Evolutionary conservation across 92 coral and sea anemone genomes (phyloP).

Genomic region (Nematostella vectensis): DNA sequence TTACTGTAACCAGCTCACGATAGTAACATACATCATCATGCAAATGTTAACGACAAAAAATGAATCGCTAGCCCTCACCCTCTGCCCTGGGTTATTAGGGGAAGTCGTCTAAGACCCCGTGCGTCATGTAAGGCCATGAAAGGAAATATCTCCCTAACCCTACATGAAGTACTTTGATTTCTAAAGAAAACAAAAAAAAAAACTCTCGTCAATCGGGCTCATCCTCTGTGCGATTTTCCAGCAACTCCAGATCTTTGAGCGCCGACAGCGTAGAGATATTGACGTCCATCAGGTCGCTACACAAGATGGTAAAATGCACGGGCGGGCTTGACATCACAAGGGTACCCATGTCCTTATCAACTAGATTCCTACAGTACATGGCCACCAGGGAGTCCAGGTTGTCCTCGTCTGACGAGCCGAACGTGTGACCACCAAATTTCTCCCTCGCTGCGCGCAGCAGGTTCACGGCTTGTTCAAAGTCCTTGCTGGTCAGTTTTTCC

Average conservation of each 20-base stretch:
- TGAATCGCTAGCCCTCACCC: too few species aligned
- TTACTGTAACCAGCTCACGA: too few species aligned
- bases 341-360: slow-evolving; percentile 70
- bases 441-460: slow-evolving; percentile 64
- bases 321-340: slow-evolving; percentile 80
- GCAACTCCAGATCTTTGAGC: slow-evolving; percentile 34
- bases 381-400: slow-evolving; percentile 62
- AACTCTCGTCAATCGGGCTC: too few species aligned
- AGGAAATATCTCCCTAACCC: too few species aligned
- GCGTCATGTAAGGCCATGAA: too few species aligned
- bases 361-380: slow-evolving; percentile 64
- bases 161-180: too few species aligned
- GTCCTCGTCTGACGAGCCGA: slow-evolving; percentile 74
- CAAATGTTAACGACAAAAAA: too few species aligned
- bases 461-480: slow-evolving; percentile 66
- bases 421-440: slow-evolving; percentile 45
- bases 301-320: slow-evolving; percentile 55
- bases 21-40: too few species aligned
- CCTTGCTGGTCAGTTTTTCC: slow-evolving; percentile 47
- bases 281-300: slow-evolving; percentile 83
- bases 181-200: too few species aligned
- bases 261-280: slow-evolving; percentile 72
- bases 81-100: too few species aligned
- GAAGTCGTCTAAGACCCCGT: too few species aligned
- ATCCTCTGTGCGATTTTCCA: too few species aligned